These are phyloP conservation scores for Cisticola juncidis DNA, from an alignment of 2,113 vertebrate genomes.

Conservation along the genomic window DNA sequence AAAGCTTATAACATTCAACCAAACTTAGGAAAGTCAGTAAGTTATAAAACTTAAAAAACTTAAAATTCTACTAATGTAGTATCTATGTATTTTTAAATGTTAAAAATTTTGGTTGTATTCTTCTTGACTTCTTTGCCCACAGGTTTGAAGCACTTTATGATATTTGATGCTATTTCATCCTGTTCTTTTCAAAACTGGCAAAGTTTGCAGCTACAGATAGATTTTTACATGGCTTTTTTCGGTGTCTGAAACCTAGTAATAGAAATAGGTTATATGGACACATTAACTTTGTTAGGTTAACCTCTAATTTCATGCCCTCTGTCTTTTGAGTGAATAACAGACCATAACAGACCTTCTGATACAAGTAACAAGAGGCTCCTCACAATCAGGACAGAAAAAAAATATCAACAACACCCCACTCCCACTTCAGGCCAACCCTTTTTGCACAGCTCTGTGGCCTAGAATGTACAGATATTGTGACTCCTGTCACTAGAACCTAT, in stretches of 20 bases:
- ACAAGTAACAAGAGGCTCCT: constrained; percentile 19
- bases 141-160: not conserved
- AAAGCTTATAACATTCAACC: not conserved
- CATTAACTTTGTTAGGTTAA: constrained; percentile 41
- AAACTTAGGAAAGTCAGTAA: not conserved
- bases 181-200: not conserved
- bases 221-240: constrained; percentile 13
- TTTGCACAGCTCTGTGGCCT: not conserved
- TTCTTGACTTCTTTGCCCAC: not conserved
- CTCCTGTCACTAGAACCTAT: not conserved
- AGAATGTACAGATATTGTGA: not conserved
- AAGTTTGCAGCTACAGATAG: not conserved
- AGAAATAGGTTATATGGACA: not conserved
- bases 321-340: constrained; percentile 14
- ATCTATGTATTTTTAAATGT: not conserved
- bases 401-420: not conserved
- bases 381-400: not conserved
- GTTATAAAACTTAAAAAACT: not conserved
- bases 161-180: not conserved
- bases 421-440: accelerated
- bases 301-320: constrained; percentile 3
- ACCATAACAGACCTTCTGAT: constrained; percentile 12
- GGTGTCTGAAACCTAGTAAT: constrained; percentile 35
- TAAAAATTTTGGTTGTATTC: not conserved
- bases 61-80: not conserved